phyloP scores from a whole-genome alignment of 1,140 invertebrate genomes.

The Drosophila repleta region DNA sequence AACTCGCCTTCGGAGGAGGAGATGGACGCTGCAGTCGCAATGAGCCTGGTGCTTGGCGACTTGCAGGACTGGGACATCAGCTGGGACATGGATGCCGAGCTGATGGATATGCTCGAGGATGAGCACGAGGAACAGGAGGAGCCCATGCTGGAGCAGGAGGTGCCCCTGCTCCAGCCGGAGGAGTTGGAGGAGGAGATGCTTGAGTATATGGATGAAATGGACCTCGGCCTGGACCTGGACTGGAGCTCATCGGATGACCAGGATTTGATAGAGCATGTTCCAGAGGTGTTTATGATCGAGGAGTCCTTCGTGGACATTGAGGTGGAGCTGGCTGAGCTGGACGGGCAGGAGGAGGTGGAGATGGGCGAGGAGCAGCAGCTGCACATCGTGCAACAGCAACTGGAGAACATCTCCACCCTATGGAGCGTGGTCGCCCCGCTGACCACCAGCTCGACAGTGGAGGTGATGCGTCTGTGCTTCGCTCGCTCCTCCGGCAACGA shows the following conservation, averaged over 20 bases:
- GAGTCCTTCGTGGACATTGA: background rate
- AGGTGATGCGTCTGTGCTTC: constrained; percentile 13
- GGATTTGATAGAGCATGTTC: background rate
- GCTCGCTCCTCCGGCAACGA: background rate
- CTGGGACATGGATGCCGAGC: background rate
- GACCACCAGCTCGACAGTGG: background rate
- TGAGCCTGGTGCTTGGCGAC: no score
- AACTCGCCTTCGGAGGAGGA: background rate
- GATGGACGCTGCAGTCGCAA: background rate
- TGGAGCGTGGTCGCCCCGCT: background rate
- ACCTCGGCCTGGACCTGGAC: no score
- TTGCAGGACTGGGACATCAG: no score
- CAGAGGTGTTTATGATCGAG: background rate
- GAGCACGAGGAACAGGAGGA: background rate
- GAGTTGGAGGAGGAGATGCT: background rate
- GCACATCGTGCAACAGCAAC: background rate
- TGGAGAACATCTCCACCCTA: background rate
- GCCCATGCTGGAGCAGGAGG: background rate
- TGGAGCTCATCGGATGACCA: background rate
- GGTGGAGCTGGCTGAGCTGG: background rate
- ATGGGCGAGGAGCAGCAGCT: background rate
- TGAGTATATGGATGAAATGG: background rate
- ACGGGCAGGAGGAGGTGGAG: background rate
- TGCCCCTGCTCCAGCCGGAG: background rate
- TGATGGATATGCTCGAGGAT: background rate